Evolutionary conservation across 2,888 invertebrate genomes (phyloP).

Genomic region (Lasioglossum pauxillum): DNA sequence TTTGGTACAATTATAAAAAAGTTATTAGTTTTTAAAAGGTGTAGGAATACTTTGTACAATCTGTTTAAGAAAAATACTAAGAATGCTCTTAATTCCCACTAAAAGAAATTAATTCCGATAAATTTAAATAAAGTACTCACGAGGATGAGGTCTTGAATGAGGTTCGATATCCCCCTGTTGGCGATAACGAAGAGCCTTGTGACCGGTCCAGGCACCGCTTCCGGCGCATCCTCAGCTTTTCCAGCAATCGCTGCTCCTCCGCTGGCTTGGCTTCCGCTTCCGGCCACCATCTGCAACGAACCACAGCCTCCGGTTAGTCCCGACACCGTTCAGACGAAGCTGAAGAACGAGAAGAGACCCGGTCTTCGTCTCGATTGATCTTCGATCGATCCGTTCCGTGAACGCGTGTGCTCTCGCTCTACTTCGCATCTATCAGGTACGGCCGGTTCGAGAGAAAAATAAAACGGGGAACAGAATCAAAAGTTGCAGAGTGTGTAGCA

Average conservation of each 20-base stretch:
- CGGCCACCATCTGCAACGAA: slow-evolving; percentile 90
- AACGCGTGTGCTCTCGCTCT: slow-evolving; percentile 41
- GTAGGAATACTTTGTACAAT: too few relatives aligned
- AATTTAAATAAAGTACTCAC: slow-evolving; percentile 84
- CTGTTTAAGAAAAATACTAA: too few relatives aligned
- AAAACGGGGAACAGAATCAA: slow-evolving; percentile 62
- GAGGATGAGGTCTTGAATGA: slow-evolving; percentile 94
- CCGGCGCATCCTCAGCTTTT: slow-evolving; percentile 84
- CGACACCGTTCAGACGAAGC: slow-evolving; percentile 9
- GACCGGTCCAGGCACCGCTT: slow-evolving; percentile 94
- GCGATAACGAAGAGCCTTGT: slow-evolving; percentile 94
- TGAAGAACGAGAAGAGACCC: slow-evolving; percentile 36
- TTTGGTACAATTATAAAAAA: too few relatives aligned
- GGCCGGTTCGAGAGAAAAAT: not conserved
- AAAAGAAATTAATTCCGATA: not conserved
- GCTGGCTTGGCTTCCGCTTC: slow-evolving; percentile 88
- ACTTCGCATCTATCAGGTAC: not conserved
- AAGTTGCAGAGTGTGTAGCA: slow-evolving; percentile 74
- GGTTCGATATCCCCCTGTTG: slow-evolving; percentile 94
- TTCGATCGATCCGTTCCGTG: slow-evolving; percentile 56
- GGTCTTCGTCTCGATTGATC: slow-evolving; percentile 24
- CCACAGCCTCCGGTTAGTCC: slow-evolving; percentile 29
- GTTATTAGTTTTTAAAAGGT: too few relatives aligned
- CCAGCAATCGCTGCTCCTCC: slow-evolving; percentile 84
- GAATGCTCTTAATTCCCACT: not conserved